Percentiles rank a stretch among this genome's conserved stretches.
Evolutionary conservation across 2,888 invertebrate species (phyloP).

Genomic region (Limnephilus auricula): DNA sequence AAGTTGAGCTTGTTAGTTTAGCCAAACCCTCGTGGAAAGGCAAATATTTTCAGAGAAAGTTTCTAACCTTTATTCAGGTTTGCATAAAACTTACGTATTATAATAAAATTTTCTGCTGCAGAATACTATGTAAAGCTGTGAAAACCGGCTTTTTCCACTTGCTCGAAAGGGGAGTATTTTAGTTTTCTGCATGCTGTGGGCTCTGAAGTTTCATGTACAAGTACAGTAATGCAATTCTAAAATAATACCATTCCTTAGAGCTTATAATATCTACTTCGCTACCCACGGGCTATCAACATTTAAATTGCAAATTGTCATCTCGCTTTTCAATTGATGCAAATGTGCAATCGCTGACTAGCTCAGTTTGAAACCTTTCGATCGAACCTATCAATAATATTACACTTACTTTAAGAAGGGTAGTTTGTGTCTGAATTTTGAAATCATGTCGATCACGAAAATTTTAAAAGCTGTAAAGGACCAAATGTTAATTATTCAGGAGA

Average conservation of each 20-base stretch:
- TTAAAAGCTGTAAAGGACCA: too few species aligned
- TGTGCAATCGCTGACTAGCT: neutral
- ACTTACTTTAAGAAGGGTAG: too few species aligned
- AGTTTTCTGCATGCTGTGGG: neutral
- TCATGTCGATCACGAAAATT: too few species aligned
- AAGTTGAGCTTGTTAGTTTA: conserved; percentile 14
- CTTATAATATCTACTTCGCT: neutral
- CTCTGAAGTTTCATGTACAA: neutral
- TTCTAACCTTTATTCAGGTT: conserved; percentile 9
- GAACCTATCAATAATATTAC: too few species aligned
- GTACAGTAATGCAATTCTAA: neutral
- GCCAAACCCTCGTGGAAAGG: neutral
- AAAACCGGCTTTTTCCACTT: neutral
- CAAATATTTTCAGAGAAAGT: conserved; percentile 1
- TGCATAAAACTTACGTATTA: neutral
- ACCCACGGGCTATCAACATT: neutral
- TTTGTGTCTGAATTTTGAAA: too few species aligned
- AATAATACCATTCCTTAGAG: neutral
- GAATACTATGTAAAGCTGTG: neutral
- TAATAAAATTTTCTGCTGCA: neutral
- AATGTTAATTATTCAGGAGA: too few species aligned
- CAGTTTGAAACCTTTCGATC: neutral
- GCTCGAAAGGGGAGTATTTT: neutral
- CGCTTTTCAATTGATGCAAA: neutral
- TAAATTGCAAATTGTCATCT: neutral